Conservation (phyloP, 2,113 vertebrate genomes). For the Scopus umbretta region DNA sequence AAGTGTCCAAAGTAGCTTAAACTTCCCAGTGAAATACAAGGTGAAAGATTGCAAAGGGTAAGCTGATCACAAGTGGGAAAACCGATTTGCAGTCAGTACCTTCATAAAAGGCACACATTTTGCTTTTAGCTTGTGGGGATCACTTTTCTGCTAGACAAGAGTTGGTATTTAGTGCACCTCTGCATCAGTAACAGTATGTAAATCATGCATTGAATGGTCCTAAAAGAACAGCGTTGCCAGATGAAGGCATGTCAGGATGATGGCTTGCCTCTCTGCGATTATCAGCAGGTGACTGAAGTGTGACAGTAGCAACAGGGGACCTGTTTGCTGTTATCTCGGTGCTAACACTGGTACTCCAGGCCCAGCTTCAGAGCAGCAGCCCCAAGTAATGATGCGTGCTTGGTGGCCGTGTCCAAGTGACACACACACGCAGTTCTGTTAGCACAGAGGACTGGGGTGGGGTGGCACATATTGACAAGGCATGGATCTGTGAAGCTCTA, state of each 20-base stretch:
- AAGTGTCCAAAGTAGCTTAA: not conserved
- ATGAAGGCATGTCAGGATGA: not conserved
- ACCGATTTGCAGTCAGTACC: not conserved
- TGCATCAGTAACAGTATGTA: not conserved
- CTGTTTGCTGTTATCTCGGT: not conserved
- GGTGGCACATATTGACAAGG: not conserved
- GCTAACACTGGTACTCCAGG: not conserved
- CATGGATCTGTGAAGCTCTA: not conserved
- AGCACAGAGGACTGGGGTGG: not conserved
- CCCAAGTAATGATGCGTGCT: not conserved
- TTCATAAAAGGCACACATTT: not conserved
- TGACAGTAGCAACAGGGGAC: not conserved
- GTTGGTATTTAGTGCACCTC: not conserved
- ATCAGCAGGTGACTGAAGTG: not conserved
- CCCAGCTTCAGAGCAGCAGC: not conserved
- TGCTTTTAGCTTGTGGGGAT: not conserved
- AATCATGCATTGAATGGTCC: not conserved
- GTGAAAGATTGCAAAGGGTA: not conserved
- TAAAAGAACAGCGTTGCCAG: fast-evolving
- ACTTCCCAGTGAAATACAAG: not conserved
- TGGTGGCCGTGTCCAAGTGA: not conserved
- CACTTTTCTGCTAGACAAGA: not conserved
- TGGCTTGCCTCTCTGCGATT: not conserved
- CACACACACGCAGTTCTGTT: fast-evolving
- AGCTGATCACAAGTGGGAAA: not conserved